phyloP scores from a whole-genome alignment of 2,113 vertebrate genomes.

The Ptilonorhynchus violaceus region DNA sequence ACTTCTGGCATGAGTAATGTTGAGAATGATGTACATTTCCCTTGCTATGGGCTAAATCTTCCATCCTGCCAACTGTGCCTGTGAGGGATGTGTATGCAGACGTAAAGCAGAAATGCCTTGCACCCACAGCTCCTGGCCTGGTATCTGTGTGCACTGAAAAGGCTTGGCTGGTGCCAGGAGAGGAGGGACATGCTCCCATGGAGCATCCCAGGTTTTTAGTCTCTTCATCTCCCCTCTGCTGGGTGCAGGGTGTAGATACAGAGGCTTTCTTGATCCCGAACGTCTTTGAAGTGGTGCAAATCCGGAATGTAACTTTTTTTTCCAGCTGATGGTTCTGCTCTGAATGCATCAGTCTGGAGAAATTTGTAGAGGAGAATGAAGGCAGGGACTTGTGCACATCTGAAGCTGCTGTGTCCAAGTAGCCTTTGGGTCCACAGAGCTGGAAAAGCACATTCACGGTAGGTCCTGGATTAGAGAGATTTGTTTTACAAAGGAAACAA shows the following conservation, averaged over 20 bases:
- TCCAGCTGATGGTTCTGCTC: neutral
- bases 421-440: neutral
- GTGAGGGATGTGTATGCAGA: neutral
- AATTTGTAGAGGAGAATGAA: neutral
- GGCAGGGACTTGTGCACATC: neutral
- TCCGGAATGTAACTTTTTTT: neutral
- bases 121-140: neutral
- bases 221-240: neutral
- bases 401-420: neutral
- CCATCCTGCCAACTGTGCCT: neutral
- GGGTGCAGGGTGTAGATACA: neutral
- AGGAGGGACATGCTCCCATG: accelerated
- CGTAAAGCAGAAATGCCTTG: neutral
- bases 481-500: neutral
- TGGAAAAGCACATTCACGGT: neutral
- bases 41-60: neutral
- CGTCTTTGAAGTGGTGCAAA: neutral
- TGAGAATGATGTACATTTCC: neutral
- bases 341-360: neutral
- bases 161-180: accelerated
- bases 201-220: neutral
- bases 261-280: neutral
- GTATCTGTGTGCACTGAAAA: neutral
- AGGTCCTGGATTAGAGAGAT: neutral
- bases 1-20: neutral